A percentile compares a stretch with the other conserved stretches of the same genome.
These are phyloP conservation scores for Syngnathus acus DNA, from an alignment of 2,797 vertebrate species.

Conservation along the genomic window DNA sequence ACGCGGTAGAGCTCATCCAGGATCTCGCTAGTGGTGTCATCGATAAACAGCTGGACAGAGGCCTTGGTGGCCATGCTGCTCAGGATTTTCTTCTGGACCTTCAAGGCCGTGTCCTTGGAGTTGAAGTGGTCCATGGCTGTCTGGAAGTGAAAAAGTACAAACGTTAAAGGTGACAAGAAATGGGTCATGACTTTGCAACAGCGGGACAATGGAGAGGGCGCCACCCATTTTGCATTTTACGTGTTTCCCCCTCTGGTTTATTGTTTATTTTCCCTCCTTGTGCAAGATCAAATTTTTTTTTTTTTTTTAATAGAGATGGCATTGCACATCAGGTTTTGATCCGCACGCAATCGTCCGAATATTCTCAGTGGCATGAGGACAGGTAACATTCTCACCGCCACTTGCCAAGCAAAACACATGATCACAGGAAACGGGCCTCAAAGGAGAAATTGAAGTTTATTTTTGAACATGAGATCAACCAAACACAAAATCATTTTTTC, in stretches of 20 bases:
- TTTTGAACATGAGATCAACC: too few relatives aligned
- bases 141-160: conserved; percentile 11
- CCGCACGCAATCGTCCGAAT: background rate
- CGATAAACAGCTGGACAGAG: conserved; percentile 82
- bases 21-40: conserved; percentile 84
- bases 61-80: conserved; percentile 82
- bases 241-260: background rate
- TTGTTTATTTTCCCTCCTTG: background rate
- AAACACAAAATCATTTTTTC: too few relatives aligned
- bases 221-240: background rate
- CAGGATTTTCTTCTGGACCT: conserved; percentile 85
- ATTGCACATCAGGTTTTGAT: conserved; percentile 1
- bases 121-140: conserved; percentile 81
- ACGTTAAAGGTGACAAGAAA: background rate
- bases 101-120: conserved; percentile 81
- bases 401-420: background rate
- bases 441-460: too few relatives aligned
- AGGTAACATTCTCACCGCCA: background rate
- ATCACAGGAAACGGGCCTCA: background rate
- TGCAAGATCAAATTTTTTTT: too few relatives aligned
- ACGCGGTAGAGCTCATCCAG: conserved; percentile 86
- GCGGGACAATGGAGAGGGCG: background rate
- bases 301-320: background rate
- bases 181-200: background rate
- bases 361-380: background rate